A percentile compares a stretch with the other conserved stretches of the same genome.
These are phyloP conservation scores for Diglossa brunneiventris DNA, from an alignment of 2,113 vertebrate genomes.

Conservation along the genomic window DNA sequence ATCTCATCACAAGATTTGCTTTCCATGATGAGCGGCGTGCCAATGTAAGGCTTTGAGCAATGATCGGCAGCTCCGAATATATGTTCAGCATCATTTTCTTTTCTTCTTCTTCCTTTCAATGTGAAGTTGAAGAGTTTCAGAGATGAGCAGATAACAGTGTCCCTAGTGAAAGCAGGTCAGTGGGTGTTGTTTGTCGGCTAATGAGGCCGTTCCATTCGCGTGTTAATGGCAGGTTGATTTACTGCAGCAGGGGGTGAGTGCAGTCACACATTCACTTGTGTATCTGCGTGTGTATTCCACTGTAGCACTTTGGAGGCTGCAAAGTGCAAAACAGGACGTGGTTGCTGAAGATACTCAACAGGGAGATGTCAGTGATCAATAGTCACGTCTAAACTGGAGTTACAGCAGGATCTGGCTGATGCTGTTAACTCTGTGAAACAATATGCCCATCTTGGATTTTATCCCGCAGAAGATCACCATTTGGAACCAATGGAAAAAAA, in stretches of 20 bases:
- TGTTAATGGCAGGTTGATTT: conserved; percentile 77
- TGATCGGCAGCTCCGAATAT: background rate
- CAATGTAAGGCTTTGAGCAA: conserved; percentile 7
- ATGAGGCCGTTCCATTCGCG: conserved; percentile 76
- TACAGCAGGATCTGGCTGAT: background rate
- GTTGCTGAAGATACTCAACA: conserved; percentile 37
- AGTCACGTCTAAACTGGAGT: conserved; percentile 13
- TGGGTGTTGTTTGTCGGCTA: conserved; percentile 67
- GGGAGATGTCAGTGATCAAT: conserved; percentile 39
- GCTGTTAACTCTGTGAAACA: background rate
- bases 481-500: background rate
- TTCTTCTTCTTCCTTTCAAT: background rate
- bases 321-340: conserved; percentile 50
- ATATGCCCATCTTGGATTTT: background rate
- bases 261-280: conserved; percentile 58
- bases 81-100: background rate
- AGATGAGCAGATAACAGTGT: background rate
- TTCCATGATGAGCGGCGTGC: background rate
- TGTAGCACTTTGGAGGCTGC: conserved; percentile 34
- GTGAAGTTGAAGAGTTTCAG: background rate
- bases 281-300: conserved; percentile 79
- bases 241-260: conserved; percentile 50
- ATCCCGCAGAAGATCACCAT: background rate
- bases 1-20: conserved; percentile 17
- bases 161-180: conserved; percentile 54